These are phyloP conservation scores for Notocelia uddmanniana DNA, from an alignment of 2,888 invertebrate genomes.

Conservation along the genomic window DNA sequence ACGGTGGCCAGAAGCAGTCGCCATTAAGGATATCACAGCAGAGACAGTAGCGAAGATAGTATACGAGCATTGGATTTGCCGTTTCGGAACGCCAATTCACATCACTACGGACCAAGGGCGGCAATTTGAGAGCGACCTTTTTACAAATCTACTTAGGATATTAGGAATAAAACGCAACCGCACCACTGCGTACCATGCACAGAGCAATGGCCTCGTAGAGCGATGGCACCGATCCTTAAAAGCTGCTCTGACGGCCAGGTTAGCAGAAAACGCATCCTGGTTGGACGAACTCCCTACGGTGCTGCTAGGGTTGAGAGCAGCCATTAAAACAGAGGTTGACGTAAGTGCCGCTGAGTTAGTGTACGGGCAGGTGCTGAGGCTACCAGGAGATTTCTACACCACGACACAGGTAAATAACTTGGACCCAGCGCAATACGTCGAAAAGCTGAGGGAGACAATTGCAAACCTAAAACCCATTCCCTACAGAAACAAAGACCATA, in stretches of 20 bases:
- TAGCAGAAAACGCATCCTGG: conserved; percentile 7
- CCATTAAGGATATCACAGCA: conserved; percentile 48
- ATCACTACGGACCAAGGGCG: conserved; percentile 46
- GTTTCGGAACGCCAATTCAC: conserved; percentile 45
- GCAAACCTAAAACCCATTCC: background rate
- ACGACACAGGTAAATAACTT: no score
- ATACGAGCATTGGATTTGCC: conserved; percentile 42
- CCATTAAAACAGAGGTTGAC: conserved; percentile 9
- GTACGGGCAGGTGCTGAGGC: conserved; percentile 18
- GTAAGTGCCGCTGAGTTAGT: conserved; percentile 31
- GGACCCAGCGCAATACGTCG: background rate
- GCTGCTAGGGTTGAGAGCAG: conserved; percentile 36
- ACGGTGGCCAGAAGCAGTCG: conserved; percentile 47
- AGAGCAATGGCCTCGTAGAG: conserved; percentile 19
- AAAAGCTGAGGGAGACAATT: background rate
- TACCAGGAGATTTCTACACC: conserved; percentile 3
- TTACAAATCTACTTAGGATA: background rate
- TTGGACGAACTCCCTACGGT: conserved; percentile 25
- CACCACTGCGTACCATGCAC: conserved; percentile 37
- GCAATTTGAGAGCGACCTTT: conserved; percentile 43
- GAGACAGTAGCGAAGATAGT: conserved; percentile 53
- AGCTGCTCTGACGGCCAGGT: conserved; percentile 20
- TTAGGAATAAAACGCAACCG: conserved; percentile 5
- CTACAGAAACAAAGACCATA: no score
- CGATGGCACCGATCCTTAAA: conserved; percentile 21